A percentile compares a stretch with the other conserved stretches of the same genome.
These are phyloP conservation scores for Chelonia mydas DNA, from an alignment of 2,797 vertebrate species.

Conservation along the genomic window DNA sequence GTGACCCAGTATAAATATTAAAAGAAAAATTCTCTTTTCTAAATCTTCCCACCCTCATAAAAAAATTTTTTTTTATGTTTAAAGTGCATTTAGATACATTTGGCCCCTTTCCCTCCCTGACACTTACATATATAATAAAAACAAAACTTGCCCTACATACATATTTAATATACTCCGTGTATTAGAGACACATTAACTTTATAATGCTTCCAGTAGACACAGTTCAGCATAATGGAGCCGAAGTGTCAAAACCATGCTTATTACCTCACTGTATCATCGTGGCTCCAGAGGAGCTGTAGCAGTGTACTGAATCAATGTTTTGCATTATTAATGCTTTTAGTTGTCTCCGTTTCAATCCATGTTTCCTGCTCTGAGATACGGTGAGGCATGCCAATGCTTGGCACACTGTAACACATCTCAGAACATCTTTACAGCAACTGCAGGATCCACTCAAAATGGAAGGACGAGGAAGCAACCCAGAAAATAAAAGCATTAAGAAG, in stretches of 20 bases:
- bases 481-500: neutral
- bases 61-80: neutral
- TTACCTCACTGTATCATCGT: neutral
- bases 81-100: neutral
- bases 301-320: neutral
- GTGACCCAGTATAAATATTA: neutral
- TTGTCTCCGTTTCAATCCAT: neutral
- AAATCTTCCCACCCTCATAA: neutral
- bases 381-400: neutral
- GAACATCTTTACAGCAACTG: neutral
- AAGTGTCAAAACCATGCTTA: neutral
- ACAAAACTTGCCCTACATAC: neutral
- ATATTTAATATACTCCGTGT: neutral
- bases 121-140: neutral
- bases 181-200: neutral
- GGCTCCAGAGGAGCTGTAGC: neutral
- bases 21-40: neutral
- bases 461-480: neutral
- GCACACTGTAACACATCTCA: neutral
- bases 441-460: neutral
- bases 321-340: neutral
- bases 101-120: neutral
- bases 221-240: neutral
- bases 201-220: accelerated
- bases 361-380: neutral